Base-by-base conservation (phyloP, 2,797 vertebrate genomes). In the Periparus ater region DNA sequence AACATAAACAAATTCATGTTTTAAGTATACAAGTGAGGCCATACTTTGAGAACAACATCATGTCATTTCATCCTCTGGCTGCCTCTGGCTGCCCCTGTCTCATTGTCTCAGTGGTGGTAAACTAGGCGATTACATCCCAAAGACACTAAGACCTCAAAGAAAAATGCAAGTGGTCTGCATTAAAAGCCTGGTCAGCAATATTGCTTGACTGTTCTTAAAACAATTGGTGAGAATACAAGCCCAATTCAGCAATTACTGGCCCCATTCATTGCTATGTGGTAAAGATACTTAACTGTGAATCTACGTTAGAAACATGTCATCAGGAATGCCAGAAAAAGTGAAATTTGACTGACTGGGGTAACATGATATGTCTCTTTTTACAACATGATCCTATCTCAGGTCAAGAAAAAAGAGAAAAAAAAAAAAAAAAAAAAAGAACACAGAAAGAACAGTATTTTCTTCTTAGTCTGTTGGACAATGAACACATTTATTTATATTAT, bases 1-100 rank as follows among this genome's bases (percentile, higher is more conserved):
- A 95, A 92, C 76, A 92, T 40, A 94, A 96, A 94, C 68, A 93
- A 92, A 63, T 21, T 3, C 13, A 21, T 63, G 47, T 40, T 97
- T 88, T 81, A 87, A 91, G 75, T 38, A 55, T 60, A 51, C 45
- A 40, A 66, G 55, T 30, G 48, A 91, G 70, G 75, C 25, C 78
- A 88, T 38, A 26, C 18, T 68, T 77, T 65, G 53, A 63, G 67
- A 80, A 53, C 40, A 62, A 36, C 1, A 0, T 71, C 63, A 65
- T 57, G 50, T 76, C 50, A 61, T 75, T 92, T 83, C 77, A 90
- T 2, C 17, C 25, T 84, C 74, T 61, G 34, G 21, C 71, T 93
- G 73, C 15, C 48, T 60, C 18, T 54, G n/a, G n/a, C 34, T 77
- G 73, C 15, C 48, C 60, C 18, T 54, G n/a, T 34, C 34, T 77